Conservation (phyloP, 2,888 invertebrate species). For the Chalcis sispes region DNA sequence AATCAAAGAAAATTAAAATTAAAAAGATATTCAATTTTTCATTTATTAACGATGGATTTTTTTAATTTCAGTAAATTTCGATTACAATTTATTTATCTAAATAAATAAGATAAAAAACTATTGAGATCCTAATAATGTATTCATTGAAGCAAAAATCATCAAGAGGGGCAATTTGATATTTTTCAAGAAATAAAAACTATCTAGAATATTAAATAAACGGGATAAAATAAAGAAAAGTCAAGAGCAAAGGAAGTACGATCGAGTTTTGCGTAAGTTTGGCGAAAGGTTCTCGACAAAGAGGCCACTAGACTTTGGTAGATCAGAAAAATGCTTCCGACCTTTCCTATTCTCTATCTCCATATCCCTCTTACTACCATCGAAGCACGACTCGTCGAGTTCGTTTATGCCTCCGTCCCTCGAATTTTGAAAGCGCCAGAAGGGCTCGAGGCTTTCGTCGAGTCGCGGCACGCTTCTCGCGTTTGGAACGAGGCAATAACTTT, state of each 20-base stretch:
- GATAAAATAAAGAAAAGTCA: too few relatives aligned
- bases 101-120: too few relatives aligned
- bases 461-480: constrained; percentile 1
- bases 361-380: too few relatives aligned
- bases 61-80: too few relatives aligned
- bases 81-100: too few relatives aligned
- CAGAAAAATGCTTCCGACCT: constrained; percentile 8
- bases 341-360: background rate
- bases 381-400: background rate
- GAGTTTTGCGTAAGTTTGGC: constrained; percentile 1
- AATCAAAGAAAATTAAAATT: too few relatives aligned
- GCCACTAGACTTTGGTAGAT: background rate
- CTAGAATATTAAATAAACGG: background rate
- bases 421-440: background rate
- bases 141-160: background rate
- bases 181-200: background rate
- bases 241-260: background rate
- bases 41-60: too few relatives aligned
- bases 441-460: background rate
- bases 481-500: background rate
- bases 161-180: background rate
- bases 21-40: too few relatives aligned
- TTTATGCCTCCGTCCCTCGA: background rate
- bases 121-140: too few relatives aligned
- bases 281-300: background rate